These are phyloP conservation scores for Miniopterus natalensis DNA, from an alignment of 2,113 vertebrate species.

Conservation along the genomic window DNA sequence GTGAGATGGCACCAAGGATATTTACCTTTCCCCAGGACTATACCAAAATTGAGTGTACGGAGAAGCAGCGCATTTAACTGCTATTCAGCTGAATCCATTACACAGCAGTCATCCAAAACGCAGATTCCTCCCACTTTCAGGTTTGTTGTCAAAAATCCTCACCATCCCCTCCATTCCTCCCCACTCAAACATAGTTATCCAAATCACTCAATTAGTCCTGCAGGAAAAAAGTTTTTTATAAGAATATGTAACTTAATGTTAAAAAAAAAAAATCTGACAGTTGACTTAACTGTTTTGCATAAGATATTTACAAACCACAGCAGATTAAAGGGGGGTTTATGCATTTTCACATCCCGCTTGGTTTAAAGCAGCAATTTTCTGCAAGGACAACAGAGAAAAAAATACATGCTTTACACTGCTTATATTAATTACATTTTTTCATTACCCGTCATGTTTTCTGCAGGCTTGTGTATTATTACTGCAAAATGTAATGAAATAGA, in stretches of 20 bases:
- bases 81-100: conserved; percentile 65
- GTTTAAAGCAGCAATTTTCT: conserved; percentile 92
- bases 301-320: conserved; percentile 91
- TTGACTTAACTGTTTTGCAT: conserved; percentile 90
- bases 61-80: neutral
- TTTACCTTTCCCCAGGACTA: neutral
- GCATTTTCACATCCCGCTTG: conserved; percentile 91
- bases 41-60: neutral
- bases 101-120: conserved; percentile 36
- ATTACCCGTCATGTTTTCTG: conserved; percentile 94
- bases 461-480: conserved; percentile 93
- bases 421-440: conserved; percentile 95
- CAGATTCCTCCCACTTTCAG: neutral
- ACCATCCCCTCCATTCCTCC: neutral
- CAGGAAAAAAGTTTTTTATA: conserved; percentile 77
- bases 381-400: conserved; percentile 91
- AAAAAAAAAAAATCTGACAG: conserved; percentile 86
- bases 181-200: conserved; percentile 66
- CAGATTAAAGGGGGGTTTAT: conserved; percentile 88
- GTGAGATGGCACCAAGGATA: neutral
- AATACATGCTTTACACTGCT: conserved; percentile 91
- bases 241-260: conserved; percentile 87
- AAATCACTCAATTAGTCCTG: conserved; percentile 75
- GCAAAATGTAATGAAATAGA: conserved; percentile 93
- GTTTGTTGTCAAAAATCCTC: conserved; percentile 68